Conservation (phyloP, 2,797 vertebrate genomes). For the Cryptoprocta ferox region DNA sequence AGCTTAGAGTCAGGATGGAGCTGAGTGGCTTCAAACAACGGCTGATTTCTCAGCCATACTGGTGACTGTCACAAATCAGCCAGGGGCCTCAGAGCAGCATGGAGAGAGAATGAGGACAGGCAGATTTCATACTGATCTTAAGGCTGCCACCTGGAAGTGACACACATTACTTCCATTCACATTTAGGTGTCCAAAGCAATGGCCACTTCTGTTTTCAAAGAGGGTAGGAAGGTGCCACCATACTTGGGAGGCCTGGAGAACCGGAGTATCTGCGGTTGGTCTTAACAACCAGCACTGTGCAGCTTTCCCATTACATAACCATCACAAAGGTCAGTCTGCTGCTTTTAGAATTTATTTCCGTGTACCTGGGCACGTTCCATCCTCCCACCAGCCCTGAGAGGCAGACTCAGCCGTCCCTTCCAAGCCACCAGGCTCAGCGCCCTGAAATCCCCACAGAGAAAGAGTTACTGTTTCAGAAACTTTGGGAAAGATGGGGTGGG, state of each 20-base stretch:
- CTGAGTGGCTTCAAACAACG: neutral
- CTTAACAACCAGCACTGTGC: fast-evolving
- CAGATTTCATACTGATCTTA: neutral
- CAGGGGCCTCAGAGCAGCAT: neutral
- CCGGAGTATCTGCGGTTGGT: neutral
- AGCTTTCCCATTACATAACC: neutral
- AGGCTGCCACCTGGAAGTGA: neutral
- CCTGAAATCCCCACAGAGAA: neutral
- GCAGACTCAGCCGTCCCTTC: neutral
- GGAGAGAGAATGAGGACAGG: neutral
- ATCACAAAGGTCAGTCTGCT: neutral
- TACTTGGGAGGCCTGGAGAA: neutral
- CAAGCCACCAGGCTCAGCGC: neutral
- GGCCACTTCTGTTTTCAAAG: neutral
- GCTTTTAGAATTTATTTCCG: neutral
- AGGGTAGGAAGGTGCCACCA: neutral
- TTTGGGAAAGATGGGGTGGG: neutral
- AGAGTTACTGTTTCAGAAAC: neutral
- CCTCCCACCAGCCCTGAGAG: neutral
- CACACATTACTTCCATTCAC: neutral
- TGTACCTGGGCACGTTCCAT: neutral
- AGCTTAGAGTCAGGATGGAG: neutral
- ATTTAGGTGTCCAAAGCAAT: neutral
- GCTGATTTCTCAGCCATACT: neutral
- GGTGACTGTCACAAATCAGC: neutral